Evolutionary conservation across 2,113 vertebrate species (phyloP).

Genomic region (Muntiacus reevesi): DNA sequence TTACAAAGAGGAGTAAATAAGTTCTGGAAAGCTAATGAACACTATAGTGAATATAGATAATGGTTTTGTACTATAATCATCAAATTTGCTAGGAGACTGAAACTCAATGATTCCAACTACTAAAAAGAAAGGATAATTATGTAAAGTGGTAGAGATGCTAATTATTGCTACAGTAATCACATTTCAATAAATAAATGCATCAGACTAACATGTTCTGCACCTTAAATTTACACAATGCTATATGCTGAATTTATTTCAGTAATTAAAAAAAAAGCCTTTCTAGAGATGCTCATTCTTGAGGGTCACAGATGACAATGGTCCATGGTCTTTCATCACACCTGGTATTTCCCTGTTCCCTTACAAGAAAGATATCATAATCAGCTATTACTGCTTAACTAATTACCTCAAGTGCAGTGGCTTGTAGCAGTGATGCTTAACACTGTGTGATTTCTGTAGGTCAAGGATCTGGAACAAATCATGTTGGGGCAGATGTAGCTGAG

Average conservation of each 20-base stretch:
- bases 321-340: background rate
- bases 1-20: background rate
- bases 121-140: background rate
- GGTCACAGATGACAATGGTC: background rate
- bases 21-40: background rate
- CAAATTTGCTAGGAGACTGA: background rate
- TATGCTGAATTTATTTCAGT: background rate
- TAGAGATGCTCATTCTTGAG: background rate
- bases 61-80: background rate
- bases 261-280: background rate
- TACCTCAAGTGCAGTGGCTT: background rate
- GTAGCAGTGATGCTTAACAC: background rate
- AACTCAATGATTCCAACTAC: background rate
- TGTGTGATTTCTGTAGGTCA: background rate
- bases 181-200: background rate
- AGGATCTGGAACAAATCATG: background rate
- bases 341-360: background rate
- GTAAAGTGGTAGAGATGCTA: background rate
- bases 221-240: background rate
- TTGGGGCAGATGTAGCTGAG: background rate
- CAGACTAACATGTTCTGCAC: background rate
- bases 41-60: background rate
- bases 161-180: background rate
- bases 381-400: background rate
- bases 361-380: background rate